Conservation (phyloP, 2,888 invertebrate species). For the Pachycephus smyrnensis region DNA sequence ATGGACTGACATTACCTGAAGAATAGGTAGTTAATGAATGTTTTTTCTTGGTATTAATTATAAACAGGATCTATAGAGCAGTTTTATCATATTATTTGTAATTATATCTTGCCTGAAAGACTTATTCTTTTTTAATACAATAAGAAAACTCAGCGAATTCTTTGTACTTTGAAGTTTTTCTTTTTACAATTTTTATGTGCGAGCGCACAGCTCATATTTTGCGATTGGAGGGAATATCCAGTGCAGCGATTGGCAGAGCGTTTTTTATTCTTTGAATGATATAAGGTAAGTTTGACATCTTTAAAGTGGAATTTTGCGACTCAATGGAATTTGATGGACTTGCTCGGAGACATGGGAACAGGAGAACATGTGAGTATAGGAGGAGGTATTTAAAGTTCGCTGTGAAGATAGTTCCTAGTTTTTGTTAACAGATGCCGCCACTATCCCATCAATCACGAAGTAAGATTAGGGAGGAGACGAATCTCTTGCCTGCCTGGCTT, state of each 20-base stretch:
- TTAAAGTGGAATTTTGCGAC: neutral
- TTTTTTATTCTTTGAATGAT: neutral
- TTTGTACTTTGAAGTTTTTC: neutral
- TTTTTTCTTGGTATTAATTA: neutral
- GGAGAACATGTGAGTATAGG: no score
- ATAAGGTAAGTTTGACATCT: neutral
- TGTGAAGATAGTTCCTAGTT: no score
- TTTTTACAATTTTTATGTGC: neutral
- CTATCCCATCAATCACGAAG: no score
- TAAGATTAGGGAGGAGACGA: no score
- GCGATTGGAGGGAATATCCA: neutral
- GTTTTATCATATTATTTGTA: neutral
- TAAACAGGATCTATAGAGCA: no score
- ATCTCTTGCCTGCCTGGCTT: no score
- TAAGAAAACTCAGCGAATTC: neutral
- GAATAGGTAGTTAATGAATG: neutral
- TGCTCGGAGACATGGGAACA: neutral
- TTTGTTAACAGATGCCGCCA: no score
- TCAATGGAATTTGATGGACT: neutral
- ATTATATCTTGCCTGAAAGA: neutral
- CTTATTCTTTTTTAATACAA: neutral
- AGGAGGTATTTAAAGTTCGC: no score
- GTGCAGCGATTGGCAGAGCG: neutral
- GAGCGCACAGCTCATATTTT: neutral
- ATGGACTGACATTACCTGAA: neutral